Evolutionary conservation across 1,140 invertebrate genomes (phyloP), one percentile per base, ranked within the genome.

Genomic region (Drosophila kikkawai): DNA sequence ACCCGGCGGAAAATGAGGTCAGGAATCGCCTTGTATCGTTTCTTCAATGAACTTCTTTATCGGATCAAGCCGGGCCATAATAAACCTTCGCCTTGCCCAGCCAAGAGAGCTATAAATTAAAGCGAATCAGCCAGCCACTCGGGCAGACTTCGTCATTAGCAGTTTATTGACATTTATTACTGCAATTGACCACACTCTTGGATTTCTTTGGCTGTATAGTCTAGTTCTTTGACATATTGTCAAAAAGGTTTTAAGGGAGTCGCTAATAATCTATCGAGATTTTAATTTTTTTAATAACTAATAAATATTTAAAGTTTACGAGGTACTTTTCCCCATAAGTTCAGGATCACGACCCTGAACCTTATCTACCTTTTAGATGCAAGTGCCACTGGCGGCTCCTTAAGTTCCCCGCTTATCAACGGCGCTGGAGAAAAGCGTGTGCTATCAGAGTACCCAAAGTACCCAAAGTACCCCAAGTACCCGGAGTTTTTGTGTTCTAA

Each of bases 21-120:
- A 50, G 17, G 63, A 42, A 41, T 44, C n/a, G 37, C 53, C 44
- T 71, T 71, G 53, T 71, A 22, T 15, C 19, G 17, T 19, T 70
- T 48, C 36, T 41, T 60, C 53, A 73, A 71, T 73, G 67, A 73
- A 71, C 53, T 41, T 50, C 29, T 15, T 73, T 60, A 73, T 73
- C 53, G 39, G 22, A 22, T 32, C 13, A 42, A 32, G 45, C 11
- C 29, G 34, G 13, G 32, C 22, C 19, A 26, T 11, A n/a, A 51
- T 73, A 51, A 70, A 56, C 32, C 64, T 55, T 55, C 29, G 7
- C 26, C 37, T 70, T 69, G 67, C n/a, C 17, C 65, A 55, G 41
- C 39, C 11, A 13, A n/a, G 29, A 36, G 17, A 42, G 61, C 45
- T 13, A 37, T 66, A 44, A 44, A 42, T 66, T 29, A 34, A 11